phyloP scores from a whole-genome alignment of 2,113 vertebrate species.

The Fukomys damarensis region DNA sequence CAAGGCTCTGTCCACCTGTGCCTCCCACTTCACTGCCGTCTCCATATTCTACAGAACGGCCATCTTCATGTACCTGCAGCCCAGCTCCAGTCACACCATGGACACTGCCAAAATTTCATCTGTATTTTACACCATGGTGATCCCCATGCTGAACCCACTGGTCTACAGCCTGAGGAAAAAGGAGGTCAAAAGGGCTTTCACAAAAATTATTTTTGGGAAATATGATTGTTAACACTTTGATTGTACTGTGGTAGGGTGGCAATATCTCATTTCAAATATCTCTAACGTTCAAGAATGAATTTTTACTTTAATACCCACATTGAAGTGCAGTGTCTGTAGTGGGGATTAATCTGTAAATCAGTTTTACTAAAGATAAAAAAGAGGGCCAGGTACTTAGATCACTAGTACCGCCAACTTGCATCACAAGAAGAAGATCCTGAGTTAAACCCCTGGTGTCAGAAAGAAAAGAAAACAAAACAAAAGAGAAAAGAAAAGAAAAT shows the following conservation, averaged over 20 bases:
- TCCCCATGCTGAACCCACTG: constrained; percentile 67
- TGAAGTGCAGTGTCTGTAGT: not conserved
- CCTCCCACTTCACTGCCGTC: not conserved
- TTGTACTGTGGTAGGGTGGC: not conserved
- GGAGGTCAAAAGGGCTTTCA: constrained; percentile 49
- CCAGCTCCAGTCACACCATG: constrained; percentile 61
- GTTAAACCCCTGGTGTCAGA: too few species aligned
- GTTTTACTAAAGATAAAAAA: too few species aligned
- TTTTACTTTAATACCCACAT: not conserved
- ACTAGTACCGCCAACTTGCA: too few species aligned
- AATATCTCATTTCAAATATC: not conserved
- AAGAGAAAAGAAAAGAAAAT: too few species aligned
- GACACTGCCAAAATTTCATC: constrained; percentile 4
- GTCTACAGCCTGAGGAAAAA: constrained; percentile 69
- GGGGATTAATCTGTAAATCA: not conserved
- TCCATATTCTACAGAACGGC: constrained; percentile 37
- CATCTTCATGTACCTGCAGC: constrained; percentile 61
- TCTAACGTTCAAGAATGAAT: not conserved
- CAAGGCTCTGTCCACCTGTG: constrained; percentile 54
- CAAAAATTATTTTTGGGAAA: not conserved
- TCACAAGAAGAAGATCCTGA: too few species aligned
- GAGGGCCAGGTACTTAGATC: too few species aligned
- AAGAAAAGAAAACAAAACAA: too few species aligned
- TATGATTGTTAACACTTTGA: not conserved
- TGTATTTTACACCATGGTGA: constrained; percentile 60